Conservation (phyloP, 2,797 vertebrate species). For the Lacerta viridis region DNA sequence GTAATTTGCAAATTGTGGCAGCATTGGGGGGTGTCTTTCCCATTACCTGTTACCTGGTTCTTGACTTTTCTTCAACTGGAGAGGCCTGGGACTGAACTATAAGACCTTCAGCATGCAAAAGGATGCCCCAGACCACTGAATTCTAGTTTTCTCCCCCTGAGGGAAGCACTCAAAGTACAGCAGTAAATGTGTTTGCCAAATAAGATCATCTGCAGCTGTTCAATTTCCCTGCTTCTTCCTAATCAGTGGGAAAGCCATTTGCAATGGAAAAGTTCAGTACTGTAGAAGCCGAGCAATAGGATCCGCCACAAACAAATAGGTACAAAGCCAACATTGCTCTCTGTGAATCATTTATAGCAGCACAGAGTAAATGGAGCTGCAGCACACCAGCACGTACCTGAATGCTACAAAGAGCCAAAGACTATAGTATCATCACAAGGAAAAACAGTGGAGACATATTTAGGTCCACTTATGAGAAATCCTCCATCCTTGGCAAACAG, state of each 20-base stretch:
- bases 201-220: neutral
- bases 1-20: too few species aligned
- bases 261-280: neutral
- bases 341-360: conserved; percentile 6
- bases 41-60: neutral
- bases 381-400: fast-evolving
- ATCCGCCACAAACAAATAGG: neutral
- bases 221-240: neutral
- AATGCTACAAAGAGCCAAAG: fast-evolving
- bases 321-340: neutral
- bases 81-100: neutral
- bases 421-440: neutral
- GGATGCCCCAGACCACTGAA: neutral
- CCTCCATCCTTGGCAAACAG: too few species aligned
- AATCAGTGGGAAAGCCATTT: neutral
- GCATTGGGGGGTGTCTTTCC: neutral
- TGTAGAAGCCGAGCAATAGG: fast-evolving
- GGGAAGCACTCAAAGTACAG: neutral
- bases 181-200: neutral
- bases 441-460: neutral
- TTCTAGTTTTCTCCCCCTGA: neutral
- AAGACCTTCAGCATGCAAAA: neutral
- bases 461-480: neutral
- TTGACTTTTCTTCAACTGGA: neutral
- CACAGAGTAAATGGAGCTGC: neutral